These are phyloP conservation scores for Neosalanx taihuensis DNA, from an alignment of 2,797 vertebrate genomes.

Conservation along the genomic window DNA sequence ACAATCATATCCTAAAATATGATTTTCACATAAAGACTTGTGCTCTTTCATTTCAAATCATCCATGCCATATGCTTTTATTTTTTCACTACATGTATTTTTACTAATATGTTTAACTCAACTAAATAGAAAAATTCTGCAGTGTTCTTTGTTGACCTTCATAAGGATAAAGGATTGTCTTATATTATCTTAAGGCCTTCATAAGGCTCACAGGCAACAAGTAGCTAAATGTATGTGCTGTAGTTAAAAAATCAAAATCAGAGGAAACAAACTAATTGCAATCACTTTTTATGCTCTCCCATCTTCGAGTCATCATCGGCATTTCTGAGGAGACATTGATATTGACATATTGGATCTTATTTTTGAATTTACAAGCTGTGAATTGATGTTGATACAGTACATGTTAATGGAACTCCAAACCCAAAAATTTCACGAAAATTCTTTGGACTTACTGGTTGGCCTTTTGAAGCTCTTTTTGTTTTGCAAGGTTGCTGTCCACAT, in stretches of 20 bases:
- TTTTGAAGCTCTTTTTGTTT: conserved; percentile 99
- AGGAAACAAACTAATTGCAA: conserved; percentile 1
- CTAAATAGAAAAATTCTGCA: too few relatives aligned
- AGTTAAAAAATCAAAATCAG: background rate
- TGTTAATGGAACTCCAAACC: too few relatives aligned
- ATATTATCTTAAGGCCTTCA: background rate
- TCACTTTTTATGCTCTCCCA: background rate
- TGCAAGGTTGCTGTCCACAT: conserved; percentile 98
- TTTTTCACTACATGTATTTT: background rate
- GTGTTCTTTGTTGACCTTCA: too few relatives aligned
- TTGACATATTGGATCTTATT: background rate
- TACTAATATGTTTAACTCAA: too few relatives aligned
- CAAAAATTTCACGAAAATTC: too few relatives aligned
- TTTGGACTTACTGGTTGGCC: conserved; percentile 96
- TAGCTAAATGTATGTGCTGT: background rate
- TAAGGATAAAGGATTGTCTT: background rate
- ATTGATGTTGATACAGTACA: background rate
- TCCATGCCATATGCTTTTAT: background rate
- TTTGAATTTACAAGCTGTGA: background rate
- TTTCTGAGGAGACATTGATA: conserved; percentile 7
- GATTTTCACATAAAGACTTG: background rate
- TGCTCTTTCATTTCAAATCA: background rate
- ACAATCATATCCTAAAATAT: background rate
- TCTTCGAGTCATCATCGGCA: conserved; percentile 10
- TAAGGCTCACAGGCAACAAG: background rate